Evolutionary conservation across 2,113 vertebrate genomes (phyloP).

Genomic region (Eurystomus gularis): DNA sequence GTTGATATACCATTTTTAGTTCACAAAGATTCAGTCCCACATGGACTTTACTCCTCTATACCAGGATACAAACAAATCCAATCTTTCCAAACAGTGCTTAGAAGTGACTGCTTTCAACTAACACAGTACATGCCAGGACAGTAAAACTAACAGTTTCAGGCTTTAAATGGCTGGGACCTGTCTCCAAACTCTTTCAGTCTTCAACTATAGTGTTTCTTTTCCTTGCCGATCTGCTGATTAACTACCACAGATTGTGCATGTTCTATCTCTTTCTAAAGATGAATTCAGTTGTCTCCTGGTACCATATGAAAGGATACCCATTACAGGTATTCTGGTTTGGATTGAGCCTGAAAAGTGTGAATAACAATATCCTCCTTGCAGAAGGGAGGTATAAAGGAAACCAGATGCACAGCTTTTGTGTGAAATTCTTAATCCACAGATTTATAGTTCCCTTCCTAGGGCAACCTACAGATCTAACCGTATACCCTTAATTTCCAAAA

Average conservation of each 20-base stretch:
- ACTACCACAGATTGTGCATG: accelerated
- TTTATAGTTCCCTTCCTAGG: background rate
- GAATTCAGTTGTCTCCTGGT: background rate
- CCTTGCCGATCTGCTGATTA: background rate
- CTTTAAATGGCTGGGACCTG: background rate
- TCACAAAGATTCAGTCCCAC: background rate
- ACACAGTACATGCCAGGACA: background rate
- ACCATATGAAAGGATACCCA: background rate
- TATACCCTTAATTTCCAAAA: background rate
- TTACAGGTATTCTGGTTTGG: background rate
- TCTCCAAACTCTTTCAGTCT: background rate
- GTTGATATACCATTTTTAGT: background rate
- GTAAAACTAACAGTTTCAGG: background rate
- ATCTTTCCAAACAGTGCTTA: background rate
- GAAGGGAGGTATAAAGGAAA: background rate
- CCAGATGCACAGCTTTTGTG: background rate
- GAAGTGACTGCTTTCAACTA: background rate
- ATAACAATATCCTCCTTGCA: background rate
- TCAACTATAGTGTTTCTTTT: background rate
- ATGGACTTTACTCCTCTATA: background rate
- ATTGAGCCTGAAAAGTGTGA: background rate
- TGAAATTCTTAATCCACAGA: background rate
- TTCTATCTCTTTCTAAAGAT: background rate
- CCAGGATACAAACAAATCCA: background rate
- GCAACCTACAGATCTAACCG: background rate